Base-by-base conservation (phyloP, 2,888 invertebrate genomes). In the Stenodera caucasica region DNA sequence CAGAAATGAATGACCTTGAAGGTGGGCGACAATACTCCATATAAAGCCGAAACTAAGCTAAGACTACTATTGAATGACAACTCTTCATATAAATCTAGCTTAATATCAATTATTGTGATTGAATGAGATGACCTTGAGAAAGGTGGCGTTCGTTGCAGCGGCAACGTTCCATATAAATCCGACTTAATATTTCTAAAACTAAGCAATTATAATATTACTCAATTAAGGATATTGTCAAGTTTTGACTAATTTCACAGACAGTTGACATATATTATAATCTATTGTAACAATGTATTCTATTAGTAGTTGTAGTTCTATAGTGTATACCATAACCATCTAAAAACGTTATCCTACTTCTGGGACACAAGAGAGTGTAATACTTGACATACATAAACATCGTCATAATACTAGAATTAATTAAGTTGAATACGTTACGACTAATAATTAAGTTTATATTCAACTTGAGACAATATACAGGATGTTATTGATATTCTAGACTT, bases 361-460 rank as follows among this genome's bases (percentile, higher is more conserved):
- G n/a, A n/a, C n/a, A n/a, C n/a, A n/a, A n/a, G 58, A 58, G 55
- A 49, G 4, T 21, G 15, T 26, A 62, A 53, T 63, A 57, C 57
- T 57, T 59, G 63, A 63, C 62, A 62, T 14, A 35, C 63, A 63
- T 57, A 63, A 58, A 63, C 56, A 63, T 63, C 63, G 59, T 63
- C 53, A 62, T 62, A 62, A 58, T 55, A 59, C 59, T 57, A 23
- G 59, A 63, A 63, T 63, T 63, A 63, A 63, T 63, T 63, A 63
- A 54, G 37, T 18, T 53, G 53, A 50, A 53, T 58, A 53, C 49
- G 58, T 58, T 53, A 30, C n/a, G 45, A 45, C 15, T 45, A 14
- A 45, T 45, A 45, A 45, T 21, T 21, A 45, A 37, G 37, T 15
- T 37, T 37, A 37, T 35, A 26, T 26, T 26, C 26, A 26, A 26